Base-by-base conservation (phyloP, 1,140 invertebrate genomes). In the Papilio machaon region DNA sequence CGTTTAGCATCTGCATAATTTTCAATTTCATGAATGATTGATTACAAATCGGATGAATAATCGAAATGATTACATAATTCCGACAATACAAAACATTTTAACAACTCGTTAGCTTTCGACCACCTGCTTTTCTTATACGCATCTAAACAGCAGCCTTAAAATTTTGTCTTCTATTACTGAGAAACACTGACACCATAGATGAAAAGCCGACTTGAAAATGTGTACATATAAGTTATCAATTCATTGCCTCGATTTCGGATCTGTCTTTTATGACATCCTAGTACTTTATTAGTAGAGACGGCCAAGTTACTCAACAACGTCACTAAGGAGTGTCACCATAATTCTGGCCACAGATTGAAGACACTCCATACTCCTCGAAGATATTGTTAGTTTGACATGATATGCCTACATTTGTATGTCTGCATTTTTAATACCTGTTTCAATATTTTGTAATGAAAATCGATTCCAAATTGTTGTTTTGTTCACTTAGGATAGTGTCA, bases 1-100 rank as follows among this genome's bases (percentile, higher is more conserved):
- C 64, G 64, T 67, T 67, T 38, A 67, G 0, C 64, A 15, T 38
- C 64, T 60, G 17, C 8, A 67, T 67, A 67, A 67, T 67, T 67
- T 67, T 67, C 64, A 67, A 67, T 67, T 67, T 67, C 64, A 70
- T 70, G 64, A 70, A 70, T 70, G 64, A 70, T 35, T 70, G 64
- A 70, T 35, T 35, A 70, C 30, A 70, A 70, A 70, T 70, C 30
- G 23, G 4, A 35, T 70, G 64, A 70, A 70, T 70, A 70, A 70
- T 70, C 30, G 30, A 70, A 70, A 70, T 70, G 64, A 70, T 70
- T 70, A 23, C 30, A 35, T 70, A 70, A 70, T 70, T 38, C 64
- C 64, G 30, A 35, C 11, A 35, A 15, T 35, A 70, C 64, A 30
- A 70, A 35, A 70, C 30, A 2, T 4, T 67, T 30, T 30, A 30